Evolutionary conservation across 2,888 invertebrate genomes (phyloP).

Genomic region (Petrophora chlorosata): DNA sequence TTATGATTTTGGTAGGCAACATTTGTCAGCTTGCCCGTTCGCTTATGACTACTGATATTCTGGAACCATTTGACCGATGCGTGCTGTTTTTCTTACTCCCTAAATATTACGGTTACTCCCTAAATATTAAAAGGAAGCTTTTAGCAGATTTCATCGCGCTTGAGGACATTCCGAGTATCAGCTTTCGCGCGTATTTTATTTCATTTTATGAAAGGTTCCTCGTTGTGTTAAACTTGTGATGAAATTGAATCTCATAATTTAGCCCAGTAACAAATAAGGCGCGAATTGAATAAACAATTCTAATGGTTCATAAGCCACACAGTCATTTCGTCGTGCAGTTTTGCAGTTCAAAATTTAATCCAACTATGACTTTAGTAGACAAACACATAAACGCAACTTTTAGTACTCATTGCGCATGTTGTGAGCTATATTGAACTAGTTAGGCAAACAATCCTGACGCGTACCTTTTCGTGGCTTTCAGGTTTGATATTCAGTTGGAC

Average conservation of each 20-base stretch:
- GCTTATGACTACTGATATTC: too few species aligned
- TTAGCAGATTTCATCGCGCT: too few species aligned
- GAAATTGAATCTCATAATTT: too few species aligned
- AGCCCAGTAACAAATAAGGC: too few species aligned
- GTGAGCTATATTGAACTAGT: slow-evolving; percentile 12
- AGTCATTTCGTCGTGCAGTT: not conserved
- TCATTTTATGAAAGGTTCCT: too few species aligned
- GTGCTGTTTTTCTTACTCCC: too few species aligned
- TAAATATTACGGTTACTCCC: too few species aligned
- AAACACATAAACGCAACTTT: slow-evolving; percentile 1
- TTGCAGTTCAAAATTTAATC: not conserved
- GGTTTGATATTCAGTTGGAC: slow-evolving; percentile 7
- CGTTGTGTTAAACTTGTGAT: too few species aligned
- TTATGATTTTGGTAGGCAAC: slow-evolving; percentile 5
- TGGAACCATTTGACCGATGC: too few species aligned
- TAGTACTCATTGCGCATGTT: slow-evolving; percentile 2
- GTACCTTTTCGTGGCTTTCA: slow-evolving; percentile 8
- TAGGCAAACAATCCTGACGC: slow-evolving; percentile 5
- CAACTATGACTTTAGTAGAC: not conserved
- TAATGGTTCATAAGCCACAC: not conserved
- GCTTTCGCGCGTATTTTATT: too few species aligned
- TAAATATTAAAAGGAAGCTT: not conserved
- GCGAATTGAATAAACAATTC: too few species aligned
- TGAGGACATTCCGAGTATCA: too few species aligned
- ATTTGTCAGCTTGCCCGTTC: slow-evolving; percentile 4